A percentile compares a stretch with the other conserved stretches of the same genome.
Evolutionary conservation across 2,888 invertebrate genomes (phyloP).

Genomic region (Cryptocephalus moraei): DNA sequence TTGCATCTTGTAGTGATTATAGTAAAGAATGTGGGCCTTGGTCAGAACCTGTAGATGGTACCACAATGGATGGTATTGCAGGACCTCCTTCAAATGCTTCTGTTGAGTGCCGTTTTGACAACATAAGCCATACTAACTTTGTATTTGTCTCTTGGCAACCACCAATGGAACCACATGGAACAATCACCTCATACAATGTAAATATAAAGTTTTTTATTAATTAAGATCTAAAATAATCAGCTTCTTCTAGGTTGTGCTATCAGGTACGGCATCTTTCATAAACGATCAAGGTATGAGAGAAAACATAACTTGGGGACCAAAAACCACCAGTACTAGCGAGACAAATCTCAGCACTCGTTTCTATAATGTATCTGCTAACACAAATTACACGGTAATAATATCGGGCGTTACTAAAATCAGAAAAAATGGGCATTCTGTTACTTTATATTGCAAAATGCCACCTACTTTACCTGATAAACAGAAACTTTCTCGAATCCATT

Average conservation of each 20-base stretch:
- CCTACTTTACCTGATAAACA: constrained; percentile 60
- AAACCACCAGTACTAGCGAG: constrained; percentile 47
- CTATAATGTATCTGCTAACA: constrained; percentile 68
- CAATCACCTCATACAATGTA: constrained; percentile 67
- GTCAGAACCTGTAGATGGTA: constrained; percentile 68
- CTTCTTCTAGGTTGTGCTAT: constrained; percentile 36
- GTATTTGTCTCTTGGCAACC: constrained; percentile 65
- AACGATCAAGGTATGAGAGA: constrained; percentile 42
- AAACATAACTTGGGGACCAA: constrained; percentile 49
- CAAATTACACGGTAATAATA: constrained; percentile 69
- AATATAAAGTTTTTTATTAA: constrained; percentile 2
- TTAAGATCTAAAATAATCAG: background rate
- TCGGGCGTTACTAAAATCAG: constrained; percentile 69
- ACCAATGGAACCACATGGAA: constrained; percentile 66
- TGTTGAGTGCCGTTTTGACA: constrained; percentile 56
- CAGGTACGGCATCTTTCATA: constrained; percentile 46
- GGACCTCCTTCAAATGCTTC: constrained; percentile 60
- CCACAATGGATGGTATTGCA: constrained; percentile 73
- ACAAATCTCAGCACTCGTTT: constrained; percentile 45
- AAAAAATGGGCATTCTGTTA: constrained; percentile 57
- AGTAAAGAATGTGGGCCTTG: constrained; percentile 66
- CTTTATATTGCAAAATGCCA: constrained; percentile 57
- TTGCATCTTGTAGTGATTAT: constrained; percentile 71
- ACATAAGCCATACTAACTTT: constrained; percentile 47
- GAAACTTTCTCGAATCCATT: constrained; percentile 47